These are phyloP conservation scores for Sorex maritimensis DNA, from an alignment of 2,797 vertebrate species.

Conservation along the genomic window DNA sequence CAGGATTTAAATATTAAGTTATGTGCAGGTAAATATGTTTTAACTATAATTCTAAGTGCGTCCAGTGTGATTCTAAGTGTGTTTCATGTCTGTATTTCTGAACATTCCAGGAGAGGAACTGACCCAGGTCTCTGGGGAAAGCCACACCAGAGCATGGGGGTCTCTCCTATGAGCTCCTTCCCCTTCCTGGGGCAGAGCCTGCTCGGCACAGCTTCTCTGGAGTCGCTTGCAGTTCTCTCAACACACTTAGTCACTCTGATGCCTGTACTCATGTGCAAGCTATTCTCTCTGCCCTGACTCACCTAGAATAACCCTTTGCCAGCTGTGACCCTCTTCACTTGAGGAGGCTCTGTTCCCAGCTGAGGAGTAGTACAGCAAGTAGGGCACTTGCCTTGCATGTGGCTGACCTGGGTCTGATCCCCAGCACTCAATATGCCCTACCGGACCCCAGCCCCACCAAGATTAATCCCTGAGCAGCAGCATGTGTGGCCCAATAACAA, in stretches of 20 bases:
- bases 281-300: accelerated
- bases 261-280: neutral
- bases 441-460: no score
- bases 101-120: neutral
- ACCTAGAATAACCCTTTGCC: neutral
- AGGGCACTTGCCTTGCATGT: no score
- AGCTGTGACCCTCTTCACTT: neutral
- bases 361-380: no score
- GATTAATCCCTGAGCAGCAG: no score
- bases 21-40: neutral
- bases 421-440: no score
- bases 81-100: neutral
- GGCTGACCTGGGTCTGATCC: no score
- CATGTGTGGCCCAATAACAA: no score
- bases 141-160: neutral
- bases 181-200: neutral
- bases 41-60: neutral
- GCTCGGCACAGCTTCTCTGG: accelerated
- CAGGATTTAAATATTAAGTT: conserved; percentile 34
- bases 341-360: neutral
- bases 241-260: accelerated
- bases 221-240: neutral
- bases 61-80: no score
- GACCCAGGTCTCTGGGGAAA: neutral
- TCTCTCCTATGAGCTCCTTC: neutral